Conservation (phyloP, 2,888 invertebrate species). For the Agrotis exclamationis region DNA sequence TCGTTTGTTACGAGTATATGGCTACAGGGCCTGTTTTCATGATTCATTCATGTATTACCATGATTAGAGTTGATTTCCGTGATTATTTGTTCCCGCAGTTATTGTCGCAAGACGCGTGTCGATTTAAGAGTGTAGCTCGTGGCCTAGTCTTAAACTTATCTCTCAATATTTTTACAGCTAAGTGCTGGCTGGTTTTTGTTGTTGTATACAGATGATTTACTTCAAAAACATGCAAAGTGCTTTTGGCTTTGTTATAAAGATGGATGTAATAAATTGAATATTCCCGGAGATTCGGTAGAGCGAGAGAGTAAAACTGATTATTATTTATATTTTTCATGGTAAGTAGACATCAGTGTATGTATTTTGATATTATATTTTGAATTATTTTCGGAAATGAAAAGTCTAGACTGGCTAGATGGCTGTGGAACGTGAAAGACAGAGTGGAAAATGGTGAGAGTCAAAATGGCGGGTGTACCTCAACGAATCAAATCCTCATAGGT, state of each 20-base stretch:
- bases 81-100: not conserved
- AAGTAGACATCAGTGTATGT: not conserved
- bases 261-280: conserved; percentile 18
- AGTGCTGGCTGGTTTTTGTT: conserved; percentile 14
- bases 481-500: too few relatives aligned
- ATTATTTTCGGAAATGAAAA: too few relatives aligned
- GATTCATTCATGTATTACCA: not conserved
- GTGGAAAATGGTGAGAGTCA: too few relatives aligned
- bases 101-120: not conserved
- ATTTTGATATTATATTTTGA: not conserved
- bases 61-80: not conserved
- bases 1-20: too few relatives aligned
- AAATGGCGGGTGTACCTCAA: too few relatives aligned
- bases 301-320: not conserved
- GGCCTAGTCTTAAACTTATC: not conserved
- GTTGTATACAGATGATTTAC: conserved; percentile 23
- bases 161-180: conserved; percentile 1
- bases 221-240: conserved; percentile 23
- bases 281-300: conserved; percentile 4
- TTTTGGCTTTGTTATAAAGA: conserved; percentile 6
- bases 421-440: too few relatives aligned
- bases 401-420: too few relatives aligned
- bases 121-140: too few relatives aligned
- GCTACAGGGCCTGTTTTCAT: too few relatives aligned
- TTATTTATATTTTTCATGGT: not conserved